Conservation (phyloP, 53 echinoderm and acorn worm genomes). For the Echinometra lucunter region DNA sequence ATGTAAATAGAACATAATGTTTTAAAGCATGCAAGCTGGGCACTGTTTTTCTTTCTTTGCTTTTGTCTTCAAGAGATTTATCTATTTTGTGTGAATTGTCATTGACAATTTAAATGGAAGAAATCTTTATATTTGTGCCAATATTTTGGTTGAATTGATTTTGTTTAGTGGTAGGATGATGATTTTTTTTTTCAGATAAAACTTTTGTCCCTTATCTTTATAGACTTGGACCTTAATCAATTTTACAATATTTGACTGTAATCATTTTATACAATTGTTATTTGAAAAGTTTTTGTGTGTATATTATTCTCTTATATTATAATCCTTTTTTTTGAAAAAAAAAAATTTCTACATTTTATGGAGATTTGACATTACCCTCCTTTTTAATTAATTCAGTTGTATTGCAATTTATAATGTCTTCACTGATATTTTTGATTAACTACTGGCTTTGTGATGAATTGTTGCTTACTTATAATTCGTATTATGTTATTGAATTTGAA, state of each 20-base stretch:
- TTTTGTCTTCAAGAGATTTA: neutral
- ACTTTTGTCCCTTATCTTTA: constrained; percentile 4
- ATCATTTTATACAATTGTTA: neutral
- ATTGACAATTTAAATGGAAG: neutral
- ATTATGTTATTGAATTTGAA: neutral
- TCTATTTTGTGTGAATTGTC: neutral
- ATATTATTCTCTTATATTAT: neutral
- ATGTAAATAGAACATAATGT: constrained; percentile 40
- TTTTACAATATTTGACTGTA: neutral
- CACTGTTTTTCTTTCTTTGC: neutral
- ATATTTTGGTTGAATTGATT: neutral
- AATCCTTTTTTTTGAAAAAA: neutral
- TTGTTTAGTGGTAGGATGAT: neutral
- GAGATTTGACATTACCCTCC: neutral
- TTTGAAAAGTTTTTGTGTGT: neutral
- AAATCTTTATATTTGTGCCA: neutral
- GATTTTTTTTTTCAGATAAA: neutral
- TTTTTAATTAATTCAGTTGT: neutral
- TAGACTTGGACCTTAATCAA: neutral
- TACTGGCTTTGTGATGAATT: neutral
- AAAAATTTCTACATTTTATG: neutral
- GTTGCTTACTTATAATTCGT: neutral
- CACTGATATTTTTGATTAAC: neutral
- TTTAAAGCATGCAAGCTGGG: constrained; percentile 38
- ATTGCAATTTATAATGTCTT: neutral